These are phyloP conservation scores for Cromileptes altivelis DNA, from an alignment of 2,113 vertebrate genomes.

Conservation along the genomic window DNA sequence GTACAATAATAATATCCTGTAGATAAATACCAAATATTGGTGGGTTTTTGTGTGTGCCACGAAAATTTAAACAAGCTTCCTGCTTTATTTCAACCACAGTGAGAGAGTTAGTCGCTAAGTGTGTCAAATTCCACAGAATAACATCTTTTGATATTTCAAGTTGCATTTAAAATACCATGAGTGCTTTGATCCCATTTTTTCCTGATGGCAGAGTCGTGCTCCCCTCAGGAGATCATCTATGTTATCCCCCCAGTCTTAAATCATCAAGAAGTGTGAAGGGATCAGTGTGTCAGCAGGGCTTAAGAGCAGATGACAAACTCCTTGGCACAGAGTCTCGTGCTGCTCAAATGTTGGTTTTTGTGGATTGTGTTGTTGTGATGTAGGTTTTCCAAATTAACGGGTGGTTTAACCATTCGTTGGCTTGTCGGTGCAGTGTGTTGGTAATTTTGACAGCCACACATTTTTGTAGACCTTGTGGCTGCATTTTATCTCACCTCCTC, in stretches of 20 bases:
- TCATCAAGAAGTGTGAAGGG: slow-evolving; percentile 13
- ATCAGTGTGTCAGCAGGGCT: slow-evolving; percentile 16
- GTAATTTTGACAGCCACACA: neutral
- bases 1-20: neutral
- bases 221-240: neutral
- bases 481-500: neutral
- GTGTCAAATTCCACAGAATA: neutral
- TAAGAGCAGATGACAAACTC: slow-evolving; percentile 15
- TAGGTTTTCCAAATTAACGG: neutral
- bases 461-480: neutral
- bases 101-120: neutral
- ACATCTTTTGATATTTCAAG: neutral
- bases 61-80: neutral
- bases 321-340: neutral
- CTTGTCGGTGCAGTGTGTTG: neutral
- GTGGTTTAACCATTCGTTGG: neutral
- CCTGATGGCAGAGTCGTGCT: slow-evolving; percentile 5
- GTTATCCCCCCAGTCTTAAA: slow-evolving; percentile 20
- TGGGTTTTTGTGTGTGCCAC: neutral
- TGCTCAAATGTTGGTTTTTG: neutral
- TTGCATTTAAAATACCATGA: neutral
- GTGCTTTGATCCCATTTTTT: slow-evolving; percentile 12
- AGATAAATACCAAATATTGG: neutral
- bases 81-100: neutral
- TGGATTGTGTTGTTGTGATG: neutral